Evolutionary conservation across 2,113 vertebrate genomes (phyloP), one percentile per base, ranked within the genome.

Genomic region (Daphoenositta chrysoptera): DNA sequence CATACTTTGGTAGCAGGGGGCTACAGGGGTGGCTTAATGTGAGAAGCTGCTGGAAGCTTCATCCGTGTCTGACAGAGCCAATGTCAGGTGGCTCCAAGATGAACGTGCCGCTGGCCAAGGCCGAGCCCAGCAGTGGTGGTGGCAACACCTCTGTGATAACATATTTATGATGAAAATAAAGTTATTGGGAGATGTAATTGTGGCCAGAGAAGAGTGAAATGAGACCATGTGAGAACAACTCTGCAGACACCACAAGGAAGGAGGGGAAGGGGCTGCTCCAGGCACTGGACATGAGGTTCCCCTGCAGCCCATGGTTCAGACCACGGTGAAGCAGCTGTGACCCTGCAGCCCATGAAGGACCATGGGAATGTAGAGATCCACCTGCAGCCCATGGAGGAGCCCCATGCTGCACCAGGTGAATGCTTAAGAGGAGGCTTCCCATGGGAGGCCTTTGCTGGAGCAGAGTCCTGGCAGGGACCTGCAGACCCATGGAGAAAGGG

Each of bases 321-420:
- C 15, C 12, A 4, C 2, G 15, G 45, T 21, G 40, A 45, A 45
- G n/a, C 5, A 27, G 7, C 5, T 33, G 57, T 33, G 33, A 4
- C 7, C 22, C 40, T 54, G 48, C 9, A 33, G 28, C 12, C 40
- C 19, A 19, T 65, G 60, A 9, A 40, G 19, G 15, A 47, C 8
- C 7, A 47, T 20, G 33, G 20, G 24, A 2, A 48, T 20, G 13
- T 10, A 65, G 13, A 57, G 19, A 73, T 73, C 23, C 15, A n/a
- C 7, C 9, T 13, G 11, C 18, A 64, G 9, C 10, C 15, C 7
- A 3, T 1, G 1, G 3, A 75, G 30, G 30, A 66, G 10, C 24
- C 13, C 24, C 50, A 48, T 4, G 9, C 5, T 15, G 20, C 15
- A 75, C 10, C 35, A 56, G 30, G 11, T n/a, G 50, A 11, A 28